Evolutionary conservation across 2,113 vertebrate species (phyloP).

Genomic region (Orthonyx spaldingii): DNA sequence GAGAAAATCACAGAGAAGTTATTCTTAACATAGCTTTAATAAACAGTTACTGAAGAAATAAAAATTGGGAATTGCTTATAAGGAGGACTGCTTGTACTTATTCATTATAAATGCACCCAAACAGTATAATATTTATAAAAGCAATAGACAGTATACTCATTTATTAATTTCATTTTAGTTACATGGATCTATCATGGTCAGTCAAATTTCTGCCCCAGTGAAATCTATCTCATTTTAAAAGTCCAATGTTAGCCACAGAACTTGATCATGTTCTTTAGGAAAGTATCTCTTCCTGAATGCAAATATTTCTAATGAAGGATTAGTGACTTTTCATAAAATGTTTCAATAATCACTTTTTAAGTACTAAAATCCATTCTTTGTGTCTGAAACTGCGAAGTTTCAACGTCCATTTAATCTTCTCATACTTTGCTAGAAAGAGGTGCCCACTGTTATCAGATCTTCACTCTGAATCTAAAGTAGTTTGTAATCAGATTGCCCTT

Average conservation of each 20-base stretch:
- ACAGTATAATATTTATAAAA: background rate
- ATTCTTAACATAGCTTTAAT: background rate
- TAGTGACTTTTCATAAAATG: background rate
- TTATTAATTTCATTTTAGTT: background rate
- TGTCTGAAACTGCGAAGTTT: background rate
- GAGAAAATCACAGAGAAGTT: background rate
- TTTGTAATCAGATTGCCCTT: background rate
- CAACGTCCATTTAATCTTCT: background rate
- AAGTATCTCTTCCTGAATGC: background rate
- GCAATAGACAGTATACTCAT: background rate
- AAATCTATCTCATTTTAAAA: background rate
- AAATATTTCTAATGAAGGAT: background rate
- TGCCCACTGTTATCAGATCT: slow-evolving; percentile 14
- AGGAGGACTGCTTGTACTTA: background rate
- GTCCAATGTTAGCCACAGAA: background rate
- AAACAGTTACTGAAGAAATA: background rate
- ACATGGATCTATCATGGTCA: background rate
- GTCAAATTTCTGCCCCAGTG: background rate
- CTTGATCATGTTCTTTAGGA: background rate
- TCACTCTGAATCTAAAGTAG: background rate
- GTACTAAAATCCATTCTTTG: background rate
- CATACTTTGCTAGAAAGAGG: background rate
- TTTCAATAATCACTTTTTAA: background rate
- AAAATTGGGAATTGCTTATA: background rate
- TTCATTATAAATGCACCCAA: background rate